Percentiles rank a stretch among this genome's conserved stretches.
Conservation (phyloP, 2,888 invertebrate genomes). For the Brachypalpus laphriformis region DNA sequence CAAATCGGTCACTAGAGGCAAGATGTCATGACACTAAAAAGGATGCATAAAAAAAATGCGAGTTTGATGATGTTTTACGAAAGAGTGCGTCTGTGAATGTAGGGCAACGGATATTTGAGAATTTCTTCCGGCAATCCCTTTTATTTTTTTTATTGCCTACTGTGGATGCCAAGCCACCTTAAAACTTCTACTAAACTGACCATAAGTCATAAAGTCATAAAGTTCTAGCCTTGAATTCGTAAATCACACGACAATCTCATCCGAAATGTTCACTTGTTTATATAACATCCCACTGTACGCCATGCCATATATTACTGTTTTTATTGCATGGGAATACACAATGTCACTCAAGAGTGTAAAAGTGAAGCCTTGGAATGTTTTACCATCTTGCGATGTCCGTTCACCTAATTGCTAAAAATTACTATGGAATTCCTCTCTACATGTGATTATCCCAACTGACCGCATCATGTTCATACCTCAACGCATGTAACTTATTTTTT, state of each 20-base stretch:
- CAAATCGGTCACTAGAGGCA: constrained; percentile 52
- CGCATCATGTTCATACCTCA: constrained; percentile 28
- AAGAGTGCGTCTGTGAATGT: not conserved
- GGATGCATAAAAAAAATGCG: constrained; percentile 18
- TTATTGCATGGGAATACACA: constrained; percentile 13
- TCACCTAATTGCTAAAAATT: constrained; percentile 54
- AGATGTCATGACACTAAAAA: constrained; percentile 35
- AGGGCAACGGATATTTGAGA: constrained; percentile 43
- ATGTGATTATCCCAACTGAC: constrained; percentile 2
- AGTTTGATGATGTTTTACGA: not conserved
- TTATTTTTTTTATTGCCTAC: too few species aligned
- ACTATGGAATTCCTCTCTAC: constrained; percentile 28
- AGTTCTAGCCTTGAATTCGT: not conserved
- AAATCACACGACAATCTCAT: not conserved
- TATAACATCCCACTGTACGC: not conserved
- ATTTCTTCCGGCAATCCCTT: not conserved
- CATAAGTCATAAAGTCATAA: not conserved
- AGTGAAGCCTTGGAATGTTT: constrained; percentile 49
- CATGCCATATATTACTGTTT: not conserved
- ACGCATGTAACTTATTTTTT: constrained; percentile 41
- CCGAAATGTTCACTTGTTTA: not conserved
- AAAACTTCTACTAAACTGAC: not conserved
- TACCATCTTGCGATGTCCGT: constrained; percentile 34
- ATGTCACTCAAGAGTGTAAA: constrained; percentile 28
- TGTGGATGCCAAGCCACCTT: not conserved